Evolutionary conservation across 1,140 invertebrate genomes (phyloP), one percentile per base, ranked within the genome.

Genomic region (Bombus confusus): DNA sequence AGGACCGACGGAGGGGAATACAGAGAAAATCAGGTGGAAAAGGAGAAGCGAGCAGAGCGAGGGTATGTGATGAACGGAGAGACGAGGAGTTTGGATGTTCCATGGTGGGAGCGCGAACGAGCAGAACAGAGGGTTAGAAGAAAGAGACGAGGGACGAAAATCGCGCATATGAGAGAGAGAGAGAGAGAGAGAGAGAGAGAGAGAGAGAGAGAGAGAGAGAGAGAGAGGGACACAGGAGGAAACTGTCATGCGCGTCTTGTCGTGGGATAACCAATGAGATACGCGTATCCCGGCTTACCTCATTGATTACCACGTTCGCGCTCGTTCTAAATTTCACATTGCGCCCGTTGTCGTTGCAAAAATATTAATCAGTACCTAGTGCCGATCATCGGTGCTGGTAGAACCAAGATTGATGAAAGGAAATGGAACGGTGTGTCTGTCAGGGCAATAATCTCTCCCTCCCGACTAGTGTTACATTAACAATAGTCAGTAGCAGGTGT

Each of bases 271-370:
- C 85, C 78, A 79, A 81, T 89, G 80, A 85, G 85, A 69, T 68
- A 68, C 62, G 43, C 85, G 85, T 72, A 88, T 89, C 82, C 68
- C 83, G 79, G 83, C 68, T 89, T 82, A 87, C 71, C 86, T 90
- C 89, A 90, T 90, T 87, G 88, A 90, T 90, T 90, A 87, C 75
- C 80, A 80, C 62, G 78, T 68, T 84, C 80, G 80, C 79, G 86
- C 82, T 81, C 83, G 89, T 80, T 90, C 81, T 87, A 87, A 88
- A 90, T 90, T 89, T 89, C 83, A 28, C 74, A 75, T 88, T 57
- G 71, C 57, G 72, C 57, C 64, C 62, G 62, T 71, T 59, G 86
- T 72, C 47, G 73, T 25, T 69, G 86, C 57, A 68, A 87, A 72
- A 87, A 87, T 84, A 87, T 74, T 71, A 87, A 87, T 85, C 69